Conservation (phyloP, 2,888 invertebrate species). For the Eupithecia insigniata region DNA sequence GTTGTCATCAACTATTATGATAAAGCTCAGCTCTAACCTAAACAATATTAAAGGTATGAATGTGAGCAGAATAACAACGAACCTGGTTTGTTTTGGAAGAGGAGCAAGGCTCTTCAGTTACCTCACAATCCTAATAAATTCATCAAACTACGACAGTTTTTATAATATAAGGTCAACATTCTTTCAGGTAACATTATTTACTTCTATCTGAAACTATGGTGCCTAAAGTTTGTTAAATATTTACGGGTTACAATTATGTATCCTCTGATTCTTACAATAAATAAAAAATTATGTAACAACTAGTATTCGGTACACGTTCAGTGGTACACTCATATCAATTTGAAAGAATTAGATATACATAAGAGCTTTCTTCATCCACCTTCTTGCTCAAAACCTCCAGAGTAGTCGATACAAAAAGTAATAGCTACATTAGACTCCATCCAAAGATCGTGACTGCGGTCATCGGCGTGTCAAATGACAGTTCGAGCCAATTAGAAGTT, state of each 20-base stretch:
- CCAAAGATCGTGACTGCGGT: slow-evolving; percentile 57
- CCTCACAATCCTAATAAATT: too few species aligned
- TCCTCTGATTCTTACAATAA: too few species aligned
- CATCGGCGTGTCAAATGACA: slow-evolving; percentile 62
- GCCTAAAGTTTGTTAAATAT: too few species aligned
- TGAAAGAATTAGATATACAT: neutral
- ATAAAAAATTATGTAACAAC: too few species aligned
- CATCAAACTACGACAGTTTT: too few species aligned
- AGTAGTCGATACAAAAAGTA: slow-evolving; percentile 37
- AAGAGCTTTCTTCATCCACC: slow-evolving; percentile 9
- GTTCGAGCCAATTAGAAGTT: slow-evolving; percentile 76
- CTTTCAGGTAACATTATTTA: neutral
- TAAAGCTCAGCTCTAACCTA: neutral
- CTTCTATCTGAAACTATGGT: too few species aligned
- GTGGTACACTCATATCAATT: too few species aligned
- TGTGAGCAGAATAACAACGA: neutral
- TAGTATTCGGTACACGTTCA: too few species aligned
- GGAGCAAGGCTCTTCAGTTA: too few species aligned
- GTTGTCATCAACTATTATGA: too few species aligned
- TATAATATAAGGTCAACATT: neutral
- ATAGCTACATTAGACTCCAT: slow-evolving; percentile 36
- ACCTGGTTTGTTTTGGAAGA: neutral
- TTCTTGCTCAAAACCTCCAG: slow-evolving; percentile 18
- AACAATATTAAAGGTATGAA: neutral
- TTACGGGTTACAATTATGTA: too few species aligned